These are phyloP conservation scores for Procambarus clarkii DNA, from an alignment of 1,140 invertebrate species.

Conservation along the genomic window DNA sequence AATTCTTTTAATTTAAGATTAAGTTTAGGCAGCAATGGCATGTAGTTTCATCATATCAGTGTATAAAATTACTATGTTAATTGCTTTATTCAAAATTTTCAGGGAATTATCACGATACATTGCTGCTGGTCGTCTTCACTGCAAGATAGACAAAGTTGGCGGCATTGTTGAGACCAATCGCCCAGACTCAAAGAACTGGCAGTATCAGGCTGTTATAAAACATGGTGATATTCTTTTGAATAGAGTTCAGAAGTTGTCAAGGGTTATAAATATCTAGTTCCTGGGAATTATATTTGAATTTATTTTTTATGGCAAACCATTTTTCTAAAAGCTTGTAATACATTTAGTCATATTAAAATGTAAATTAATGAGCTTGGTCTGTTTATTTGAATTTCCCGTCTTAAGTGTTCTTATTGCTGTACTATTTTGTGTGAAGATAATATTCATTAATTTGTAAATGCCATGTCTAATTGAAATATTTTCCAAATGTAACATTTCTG, in stretches of 20 bases:
- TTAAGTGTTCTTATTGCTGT: background rate
- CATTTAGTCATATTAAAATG: too few relatives aligned
- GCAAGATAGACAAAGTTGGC: slow-evolving; percentile 93
- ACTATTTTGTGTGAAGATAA: background rate
- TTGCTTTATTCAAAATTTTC: slow-evolving; percentile 74
- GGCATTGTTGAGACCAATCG: slow-evolving; percentile 98
- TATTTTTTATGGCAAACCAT: background rate
- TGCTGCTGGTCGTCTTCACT: slow-evolving; percentile 95
- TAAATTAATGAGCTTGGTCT: background rate
- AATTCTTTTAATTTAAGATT: too few relatives aligned
- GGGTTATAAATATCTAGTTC: slow-evolving; percentile 96
- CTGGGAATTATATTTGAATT: background rate
- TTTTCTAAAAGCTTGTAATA: background rate
- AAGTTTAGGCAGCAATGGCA: too few relatives aligned
- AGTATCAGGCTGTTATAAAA: slow-evolving; percentile 98
- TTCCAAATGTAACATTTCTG: background rate
- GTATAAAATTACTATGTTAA: background rate
- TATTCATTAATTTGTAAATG: background rate
- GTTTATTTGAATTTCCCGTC: background rate
- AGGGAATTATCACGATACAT: slow-evolving; percentile 93
- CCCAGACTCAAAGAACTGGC: slow-evolving; percentile 93
- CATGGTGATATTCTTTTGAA: slow-evolving; percentile 98
- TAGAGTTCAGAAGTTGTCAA: slow-evolving; percentile 97
- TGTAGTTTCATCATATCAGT: too few relatives aligned
- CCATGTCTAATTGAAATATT: background rate